Base-by-base conservation (phyloP, 1,140 invertebrate species). In the Sycophila sp. region DNA sequence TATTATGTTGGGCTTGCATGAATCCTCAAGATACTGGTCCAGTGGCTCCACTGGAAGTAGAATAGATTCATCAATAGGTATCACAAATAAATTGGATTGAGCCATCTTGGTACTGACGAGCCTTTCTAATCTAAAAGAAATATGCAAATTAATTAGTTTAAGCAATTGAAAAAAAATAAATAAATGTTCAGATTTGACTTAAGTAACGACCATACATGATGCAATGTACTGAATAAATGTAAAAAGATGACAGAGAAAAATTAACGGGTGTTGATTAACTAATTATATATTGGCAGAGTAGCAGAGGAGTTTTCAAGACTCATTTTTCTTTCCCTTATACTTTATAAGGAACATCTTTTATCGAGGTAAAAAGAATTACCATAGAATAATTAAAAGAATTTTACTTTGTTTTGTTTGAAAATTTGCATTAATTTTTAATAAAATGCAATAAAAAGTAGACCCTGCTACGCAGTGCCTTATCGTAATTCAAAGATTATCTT, bases 321-420 rank as follows among this genome's bases (percentile, higher is more conserved):
- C n/a, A 55, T 55, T 65, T 28, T 53, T 55, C 22, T 55, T 22
- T 22, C 42, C 15, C 49, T 15, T 13, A 40, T 42, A 65, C 13
- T 53, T n/a, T 53, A 56, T 26, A 53, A n/a, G n/a, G n/a, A 51
- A 32, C 45, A 11, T 30, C 47, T 38, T 65, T 51, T 40, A n/a
- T 51, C 49, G 47, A 32, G 30, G 40, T 6, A 11, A 15, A 3
- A 51, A 51, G n/a, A n/a, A n/a, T n/a, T n/a, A 19, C 34, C 13
- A 22, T 22, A 40, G 34, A 59, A 59, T 59, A 40, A 40, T 59
- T 26, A 59, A 59, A 59, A 32, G 10, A 38, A 47, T n/a, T n/a
- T n/a, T n/a, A n/a, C n/a, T n/a, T n/a, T n/a, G n/a, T n/a, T n/a
- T n/a, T n/a, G n/a, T n/a, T n/a, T n/a, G n/a, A n/a, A n/a, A n/a